phyloP scores from a whole-genome alignment of 2,113 vertebrate species.

The Hemiscyllium ocellatum region DNA sequence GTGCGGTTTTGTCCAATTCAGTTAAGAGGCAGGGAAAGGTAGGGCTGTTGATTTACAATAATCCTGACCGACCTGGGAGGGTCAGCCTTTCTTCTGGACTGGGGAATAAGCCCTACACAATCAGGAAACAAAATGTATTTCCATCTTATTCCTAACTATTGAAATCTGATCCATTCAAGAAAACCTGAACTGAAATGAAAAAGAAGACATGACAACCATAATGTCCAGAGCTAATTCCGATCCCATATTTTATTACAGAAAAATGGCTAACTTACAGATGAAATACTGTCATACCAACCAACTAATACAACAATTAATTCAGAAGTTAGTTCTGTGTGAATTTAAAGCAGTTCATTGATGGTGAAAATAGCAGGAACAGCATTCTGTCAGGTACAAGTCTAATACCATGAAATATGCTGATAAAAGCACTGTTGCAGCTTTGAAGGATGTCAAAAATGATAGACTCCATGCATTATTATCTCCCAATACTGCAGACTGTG shows the following conservation, averaged over 20 bases:
- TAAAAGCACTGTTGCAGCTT: not conserved
- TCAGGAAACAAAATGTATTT: not conserved
- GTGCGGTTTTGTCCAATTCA: not conserved
- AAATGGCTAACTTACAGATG: not conserved
- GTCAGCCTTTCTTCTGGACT: no score
- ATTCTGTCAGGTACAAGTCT: not conserved
- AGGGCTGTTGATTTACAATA: not conserved
- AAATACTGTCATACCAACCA: not conserved
- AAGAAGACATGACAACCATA: not conserved
- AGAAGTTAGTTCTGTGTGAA: not conserved
- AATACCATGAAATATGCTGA: conserved; percentile 9
- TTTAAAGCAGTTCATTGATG: not conserved
- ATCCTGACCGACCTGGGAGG: not conserved
- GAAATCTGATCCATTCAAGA: not conserved
- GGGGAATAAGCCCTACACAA: not conserved
- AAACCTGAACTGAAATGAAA: not conserved
- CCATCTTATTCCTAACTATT: not conserved
- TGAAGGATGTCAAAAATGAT: conserved; percentile 32
- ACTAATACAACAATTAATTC: not conserved
- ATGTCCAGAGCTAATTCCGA: not conserved
- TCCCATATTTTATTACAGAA: not conserved
- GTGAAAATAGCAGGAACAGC: not conserved
- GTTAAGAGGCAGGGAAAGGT: not conserved
- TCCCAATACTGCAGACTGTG: not conserved
- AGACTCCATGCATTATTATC: not conserved